These are phyloP conservation scores for Harmothoe impar DNA, from an alignment of 2,888 invertebrate species.

Conservation along the genomic window DNA sequence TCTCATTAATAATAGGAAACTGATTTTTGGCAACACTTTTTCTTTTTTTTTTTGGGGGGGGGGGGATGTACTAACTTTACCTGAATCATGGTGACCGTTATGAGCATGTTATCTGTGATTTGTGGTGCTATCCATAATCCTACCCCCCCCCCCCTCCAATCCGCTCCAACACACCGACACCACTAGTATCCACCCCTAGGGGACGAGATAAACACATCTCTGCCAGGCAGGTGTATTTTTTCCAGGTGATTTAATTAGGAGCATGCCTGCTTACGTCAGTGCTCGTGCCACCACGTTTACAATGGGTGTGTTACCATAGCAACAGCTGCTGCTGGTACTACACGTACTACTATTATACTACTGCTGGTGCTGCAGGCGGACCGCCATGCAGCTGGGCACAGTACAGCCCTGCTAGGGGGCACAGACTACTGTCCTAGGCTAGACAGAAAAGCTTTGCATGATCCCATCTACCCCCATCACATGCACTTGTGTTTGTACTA, in stretches of 20 bases:
- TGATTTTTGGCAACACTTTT: too few relatives aligned
- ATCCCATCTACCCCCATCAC: too few relatives aligned
- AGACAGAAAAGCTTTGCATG: too few relatives aligned
- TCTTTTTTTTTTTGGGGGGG: too few relatives aligned
- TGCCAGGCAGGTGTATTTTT: conserved; percentile 31
- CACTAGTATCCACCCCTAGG: background rate
- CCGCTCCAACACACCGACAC: background rate
- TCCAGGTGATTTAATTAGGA: conserved; percentile 26
- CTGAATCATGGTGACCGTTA: too few relatives aligned
- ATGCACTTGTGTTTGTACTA: too few relatives aligned
- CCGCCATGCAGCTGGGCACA: too few relatives aligned
- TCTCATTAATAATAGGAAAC: too few relatives aligned
- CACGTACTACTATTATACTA: background rate
- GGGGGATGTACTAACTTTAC: too few relatives aligned
- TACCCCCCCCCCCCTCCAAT: background rate
- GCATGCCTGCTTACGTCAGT: conserved; percentile 41
- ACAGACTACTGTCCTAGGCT: background rate
- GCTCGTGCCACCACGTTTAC: conserved; percentile 18
- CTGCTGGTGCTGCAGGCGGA: background rate
- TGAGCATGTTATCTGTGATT: background rate
- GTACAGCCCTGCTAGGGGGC: too few relatives aligned
- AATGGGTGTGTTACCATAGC: conserved; percentile 9
- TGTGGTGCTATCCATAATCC: too few relatives aligned
- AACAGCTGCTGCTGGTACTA: background rate
- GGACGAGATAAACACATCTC: too few relatives aligned